These are phyloP conservation scores for Andrena chrysosceles DNA, from an alignment of 2,888 invertebrate genomes.

Conservation along the genomic window DNA sequence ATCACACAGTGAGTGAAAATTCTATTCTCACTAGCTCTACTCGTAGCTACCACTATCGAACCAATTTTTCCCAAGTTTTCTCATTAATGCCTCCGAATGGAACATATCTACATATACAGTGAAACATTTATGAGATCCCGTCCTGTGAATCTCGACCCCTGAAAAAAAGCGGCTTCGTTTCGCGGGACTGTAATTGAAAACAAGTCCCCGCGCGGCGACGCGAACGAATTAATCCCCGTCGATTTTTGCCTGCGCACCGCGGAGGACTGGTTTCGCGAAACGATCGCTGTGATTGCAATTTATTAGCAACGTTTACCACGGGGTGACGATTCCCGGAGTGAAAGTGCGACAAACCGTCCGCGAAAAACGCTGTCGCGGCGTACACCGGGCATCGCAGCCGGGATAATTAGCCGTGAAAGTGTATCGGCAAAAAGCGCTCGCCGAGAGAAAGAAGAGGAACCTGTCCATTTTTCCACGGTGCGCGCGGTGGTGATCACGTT, in stretches of 20 bases:
- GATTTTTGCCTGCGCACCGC: neutral
- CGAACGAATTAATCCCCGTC: constrained; percentile 1
- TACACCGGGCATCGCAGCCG: constrained; percentile 40
- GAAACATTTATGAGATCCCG: neutral
- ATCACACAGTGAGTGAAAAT: too few species aligned
- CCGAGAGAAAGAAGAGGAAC: neutral
- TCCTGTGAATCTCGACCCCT: neutral
- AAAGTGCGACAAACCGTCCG: constrained; percentile 35
- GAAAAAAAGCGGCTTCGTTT: neutral
- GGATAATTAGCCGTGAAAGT: constrained; percentile 67
- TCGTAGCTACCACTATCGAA: neutral
- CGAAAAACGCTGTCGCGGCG: constrained; percentile 23
- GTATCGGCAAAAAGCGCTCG: constrained; percentile 38
- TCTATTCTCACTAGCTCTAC: too few species aligned
- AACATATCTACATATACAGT: neutral
- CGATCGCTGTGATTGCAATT: constrained; percentile 43
- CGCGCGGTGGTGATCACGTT: constrained; percentile 47
- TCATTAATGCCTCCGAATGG: neutral
- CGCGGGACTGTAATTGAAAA: constrained; percentile 6
- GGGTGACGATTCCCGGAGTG: constrained; percentile 46
- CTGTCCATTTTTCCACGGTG: constrained; percentile 8
- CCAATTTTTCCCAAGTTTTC: neutral
- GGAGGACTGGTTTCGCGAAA: constrained; percentile 37
- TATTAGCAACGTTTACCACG: constrained; percentile 12
- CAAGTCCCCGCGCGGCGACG: neutral